Percentiles rank a stretch among this genome's conserved stretches.
Evolutionary conservation across 2,113 vertebrate genomes (phyloP).

Genomic region (Macquaria ambigua): DNA sequence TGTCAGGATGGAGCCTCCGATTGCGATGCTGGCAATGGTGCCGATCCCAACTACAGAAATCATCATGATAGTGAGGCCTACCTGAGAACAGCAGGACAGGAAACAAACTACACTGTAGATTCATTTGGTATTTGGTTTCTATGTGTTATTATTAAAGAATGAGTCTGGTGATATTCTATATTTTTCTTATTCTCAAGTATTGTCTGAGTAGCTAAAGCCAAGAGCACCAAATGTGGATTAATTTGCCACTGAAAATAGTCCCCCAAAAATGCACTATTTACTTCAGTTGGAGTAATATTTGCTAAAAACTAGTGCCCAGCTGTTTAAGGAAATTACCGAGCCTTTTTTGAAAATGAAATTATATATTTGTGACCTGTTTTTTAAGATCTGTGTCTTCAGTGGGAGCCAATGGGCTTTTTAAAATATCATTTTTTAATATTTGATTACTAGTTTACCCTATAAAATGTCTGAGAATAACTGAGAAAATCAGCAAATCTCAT

Average conservation of each 20-base stretch:
- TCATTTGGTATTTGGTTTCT: not conserved
- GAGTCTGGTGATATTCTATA: not conserved
- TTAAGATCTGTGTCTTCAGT: too few relatives aligned
- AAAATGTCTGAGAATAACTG: not conserved
- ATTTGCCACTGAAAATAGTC: too few relatives aligned
- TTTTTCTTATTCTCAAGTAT: not conserved
- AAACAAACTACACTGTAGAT: not conserved
- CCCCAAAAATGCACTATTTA: too few relatives aligned
- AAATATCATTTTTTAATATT: not conserved
- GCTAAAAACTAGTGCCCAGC: not conserved
- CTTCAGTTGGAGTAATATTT: not conserved
- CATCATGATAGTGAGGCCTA: slow-evolving; percentile 71
- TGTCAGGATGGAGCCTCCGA: slow-evolving; percentile 54
- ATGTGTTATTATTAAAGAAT: not conserved
- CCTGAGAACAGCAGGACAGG: slow-evolving; percentile 67
- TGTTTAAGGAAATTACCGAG: too few relatives aligned
- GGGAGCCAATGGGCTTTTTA: too few relatives aligned
- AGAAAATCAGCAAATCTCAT: not conserved
- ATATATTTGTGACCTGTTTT: too few relatives aligned
- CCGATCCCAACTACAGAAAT: slow-evolving; percentile 57
- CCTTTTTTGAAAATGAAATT: too few relatives aligned
- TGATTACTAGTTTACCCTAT: not conserved
- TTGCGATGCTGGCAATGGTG: slow-evolving; percentile 35
- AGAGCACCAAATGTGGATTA: too few relatives aligned
- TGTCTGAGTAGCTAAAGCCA: not conserved